phyloP scores from a whole-genome alignment of 2,888 invertebrate genomes.

The Machimus atricapillus region DNA sequence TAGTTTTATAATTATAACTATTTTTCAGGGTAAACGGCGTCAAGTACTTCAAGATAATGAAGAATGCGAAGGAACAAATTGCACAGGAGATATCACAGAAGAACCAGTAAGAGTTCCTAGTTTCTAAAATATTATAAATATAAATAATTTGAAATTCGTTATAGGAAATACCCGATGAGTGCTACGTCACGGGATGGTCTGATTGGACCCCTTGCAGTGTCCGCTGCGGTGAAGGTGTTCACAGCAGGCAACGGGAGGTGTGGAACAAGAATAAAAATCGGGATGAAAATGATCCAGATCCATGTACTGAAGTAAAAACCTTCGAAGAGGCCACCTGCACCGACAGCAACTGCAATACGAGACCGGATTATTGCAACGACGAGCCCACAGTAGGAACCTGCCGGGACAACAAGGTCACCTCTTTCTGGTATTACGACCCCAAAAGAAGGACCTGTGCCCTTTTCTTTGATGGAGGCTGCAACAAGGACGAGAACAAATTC shows the following conservation, averaged over 20 bases:
- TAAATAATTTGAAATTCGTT: not conserved
- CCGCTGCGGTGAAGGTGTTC: slow-evolving; percentile 78
- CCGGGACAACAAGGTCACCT: slow-evolving; percentile 69
- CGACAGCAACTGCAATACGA: slow-evolving; percentile 54
- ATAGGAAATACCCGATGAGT: slow-evolving; percentile 61
- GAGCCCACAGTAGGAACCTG: slow-evolving; percentile 74
- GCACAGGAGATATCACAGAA: slow-evolving; percentile 56
- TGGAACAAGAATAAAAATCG: not conserved
- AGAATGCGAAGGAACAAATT: slow-evolving; percentile 60
- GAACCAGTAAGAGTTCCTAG: slow-evolving; percentile 51
- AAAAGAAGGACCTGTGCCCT: slow-evolving; percentile 75
- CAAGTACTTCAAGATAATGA: slow-evolving; percentile 64
- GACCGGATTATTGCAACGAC: slow-evolving; percentile 56
- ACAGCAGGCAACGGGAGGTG: slow-evolving; percentile 66
- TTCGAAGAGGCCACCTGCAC: slow-evolving; percentile 56
- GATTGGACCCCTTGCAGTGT: slow-evolving; percentile 83
- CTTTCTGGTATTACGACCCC: slow-evolving; percentile 85
- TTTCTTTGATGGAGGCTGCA: slow-evolving; percentile 85
- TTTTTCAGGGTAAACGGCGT: slow-evolving; percentile 49
- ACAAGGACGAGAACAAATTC: slow-evolving; percentile 78
- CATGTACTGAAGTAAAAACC: slow-evolving; percentile 56
- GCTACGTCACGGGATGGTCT: slow-evolving; percentile 77
- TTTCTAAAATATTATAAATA: not conserved
- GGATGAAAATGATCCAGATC: slow-evolving; percentile 51
- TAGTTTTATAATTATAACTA: too few relatives aligned